These are phyloP conservation scores for Luperina nickerlii DNA, from an alignment of 2,888 invertebrate species.

Conservation along the genomic window DNA sequence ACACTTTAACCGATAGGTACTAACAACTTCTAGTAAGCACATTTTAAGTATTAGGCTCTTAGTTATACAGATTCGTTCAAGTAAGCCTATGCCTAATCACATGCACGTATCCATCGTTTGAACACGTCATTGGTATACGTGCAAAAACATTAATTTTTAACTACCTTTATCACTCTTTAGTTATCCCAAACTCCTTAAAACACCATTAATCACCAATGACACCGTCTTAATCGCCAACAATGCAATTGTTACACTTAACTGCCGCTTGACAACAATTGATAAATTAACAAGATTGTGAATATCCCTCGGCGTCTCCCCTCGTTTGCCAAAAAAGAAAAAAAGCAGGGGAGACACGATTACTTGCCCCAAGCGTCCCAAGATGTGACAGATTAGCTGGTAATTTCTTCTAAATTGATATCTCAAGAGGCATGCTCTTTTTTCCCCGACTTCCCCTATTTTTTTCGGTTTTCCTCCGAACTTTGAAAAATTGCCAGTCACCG, in stretches of 20 bases:
- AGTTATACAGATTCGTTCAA: too few species aligned
- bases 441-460: conserved; percentile 68
- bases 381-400: conserved; percentile 90
- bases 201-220: conserved; percentile 52
- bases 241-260: conserved; percentile 72
- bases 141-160: neutral
- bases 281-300: conserved; percentile 86
- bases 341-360: conserved; percentile 84
- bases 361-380: conserved; percentile 83
- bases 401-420: conserved; percentile 89
- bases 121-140: neutral
- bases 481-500: conserved; percentile 85
- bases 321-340: conserved; percentile 75
- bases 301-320: conserved; percentile 71
- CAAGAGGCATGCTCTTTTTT: conserved; percentile 80
- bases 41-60: too few species aligned
- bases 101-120: too few species aligned
- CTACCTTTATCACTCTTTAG: neutral
- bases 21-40: too few species aligned
- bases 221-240: conserved; percentile 56
- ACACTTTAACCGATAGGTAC: too few species aligned
- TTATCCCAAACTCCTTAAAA: conserved; percentile 17
- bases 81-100: too few species aligned
- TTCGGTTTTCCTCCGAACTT: conserved; percentile 69
- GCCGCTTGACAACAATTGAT: conserved; percentile 83